Conservation (phyloP, 2,888 invertebrate species). For the Thalpophila matura region DNA sequence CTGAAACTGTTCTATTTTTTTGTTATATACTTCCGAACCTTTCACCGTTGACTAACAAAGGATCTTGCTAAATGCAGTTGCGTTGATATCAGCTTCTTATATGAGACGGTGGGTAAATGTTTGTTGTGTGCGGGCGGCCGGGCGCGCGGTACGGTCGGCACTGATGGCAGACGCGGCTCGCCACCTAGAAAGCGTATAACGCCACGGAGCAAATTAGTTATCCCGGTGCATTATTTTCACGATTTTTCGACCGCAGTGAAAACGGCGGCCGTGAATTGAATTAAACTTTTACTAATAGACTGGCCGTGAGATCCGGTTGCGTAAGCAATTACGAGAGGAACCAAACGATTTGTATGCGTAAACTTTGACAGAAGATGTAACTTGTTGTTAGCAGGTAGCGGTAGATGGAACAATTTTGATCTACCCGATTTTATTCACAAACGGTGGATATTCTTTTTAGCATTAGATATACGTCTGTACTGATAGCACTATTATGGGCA, state of each 20-base stretch:
- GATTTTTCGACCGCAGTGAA: constrained; percentile 79
- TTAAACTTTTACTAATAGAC: constrained; percentile 70
- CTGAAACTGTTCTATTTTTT: constrained; percentile 75
- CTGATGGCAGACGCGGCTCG: constrained; percentile 68
- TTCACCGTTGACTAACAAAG: constrained; percentile 79
- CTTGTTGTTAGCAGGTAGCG: constrained; percentile 27
- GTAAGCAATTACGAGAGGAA: constrained; percentile 66
- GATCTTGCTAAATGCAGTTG: constrained; percentile 74
- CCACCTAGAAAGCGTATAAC: constrained; percentile 83
- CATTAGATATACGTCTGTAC: background rate
- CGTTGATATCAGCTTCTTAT: constrained; percentile 71
- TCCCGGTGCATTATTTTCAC: constrained; percentile 76
- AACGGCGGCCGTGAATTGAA: constrained; percentile 82
- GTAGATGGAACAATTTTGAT: background rate
- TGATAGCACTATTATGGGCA: no score
- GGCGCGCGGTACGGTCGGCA: constrained; percentile 72
- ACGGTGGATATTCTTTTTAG: background rate
- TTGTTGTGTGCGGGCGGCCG: constrained; percentile 75
- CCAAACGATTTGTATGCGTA: constrained; percentile 52
- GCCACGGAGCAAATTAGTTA: constrained; percentile 73
- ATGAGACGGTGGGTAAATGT: constrained; percentile 73
- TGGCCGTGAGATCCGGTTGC: constrained; percentile 73
- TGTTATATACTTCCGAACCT: constrained; percentile 82
- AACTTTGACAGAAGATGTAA: constrained; percentile 51
- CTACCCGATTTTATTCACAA: constrained; percentile 15